Conservation (phyloP, 2,888 invertebrate genomes). For the Watsonalla cultraria region DNA sequence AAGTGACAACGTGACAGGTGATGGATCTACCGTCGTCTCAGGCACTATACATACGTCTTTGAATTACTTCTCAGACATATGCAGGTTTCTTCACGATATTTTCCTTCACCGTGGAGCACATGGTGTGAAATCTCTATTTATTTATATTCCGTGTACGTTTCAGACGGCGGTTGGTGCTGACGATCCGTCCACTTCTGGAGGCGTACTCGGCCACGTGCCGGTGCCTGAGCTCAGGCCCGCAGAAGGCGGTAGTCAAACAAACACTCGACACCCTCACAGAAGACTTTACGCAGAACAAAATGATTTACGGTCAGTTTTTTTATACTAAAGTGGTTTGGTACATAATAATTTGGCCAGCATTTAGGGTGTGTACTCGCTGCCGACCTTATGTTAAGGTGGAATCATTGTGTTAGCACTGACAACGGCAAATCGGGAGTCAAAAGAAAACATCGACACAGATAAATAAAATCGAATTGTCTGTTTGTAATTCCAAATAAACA, state of each 20-base stretch:
- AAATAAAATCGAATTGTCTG: no score
- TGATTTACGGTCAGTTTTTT: constrained; percentile 63
- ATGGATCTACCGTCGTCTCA: no score
- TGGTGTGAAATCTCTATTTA: neutral
- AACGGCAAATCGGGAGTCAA: neutral
- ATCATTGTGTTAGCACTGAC: neutral
- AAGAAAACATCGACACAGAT: no score
- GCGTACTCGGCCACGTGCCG: constrained; percentile 83
- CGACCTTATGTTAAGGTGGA: constrained; percentile 2
- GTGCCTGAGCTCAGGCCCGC: constrained; percentile 70
- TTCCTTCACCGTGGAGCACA: no score
- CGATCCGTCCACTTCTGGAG: constrained; percentile 85
- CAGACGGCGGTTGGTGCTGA: constrained; percentile 77
- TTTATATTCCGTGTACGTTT: neutral
- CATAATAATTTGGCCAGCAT: no score
- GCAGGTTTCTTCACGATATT: no score
- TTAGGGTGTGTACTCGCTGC: no score
- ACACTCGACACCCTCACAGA: constrained; percentile 82
- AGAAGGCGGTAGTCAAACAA: constrained; percentile 82
- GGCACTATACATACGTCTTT: no score
- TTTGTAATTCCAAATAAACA: no score
- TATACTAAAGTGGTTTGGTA: neutral
- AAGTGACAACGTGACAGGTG: no score
- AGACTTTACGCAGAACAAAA: constrained; percentile 77
- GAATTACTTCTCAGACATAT: no score